A percentile compares a stretch with the other conserved stretches of the same genome.
Evolutionary conservation across 2,797 vertebrate genomes (phyloP).

Genomic region (Gallinago nigripennis): DNA sequence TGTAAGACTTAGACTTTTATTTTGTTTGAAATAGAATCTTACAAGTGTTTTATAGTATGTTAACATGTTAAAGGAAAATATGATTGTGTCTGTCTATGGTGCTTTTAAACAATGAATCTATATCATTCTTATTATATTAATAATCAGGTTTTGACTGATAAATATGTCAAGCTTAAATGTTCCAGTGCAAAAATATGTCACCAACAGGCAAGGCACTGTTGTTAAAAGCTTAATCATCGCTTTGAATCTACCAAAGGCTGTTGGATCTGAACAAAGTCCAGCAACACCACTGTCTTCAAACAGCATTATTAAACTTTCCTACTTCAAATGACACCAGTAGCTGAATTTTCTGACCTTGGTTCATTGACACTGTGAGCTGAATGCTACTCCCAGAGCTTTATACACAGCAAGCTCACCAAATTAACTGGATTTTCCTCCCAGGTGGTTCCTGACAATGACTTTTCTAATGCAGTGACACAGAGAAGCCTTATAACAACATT

Average conservation of each 20-base stretch:
- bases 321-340: conserved; percentile 15
- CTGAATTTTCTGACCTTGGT: conserved; percentile 28
- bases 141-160: neutral
- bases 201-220: neutral
- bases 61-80: neutral
- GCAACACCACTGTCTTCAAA: neutral
- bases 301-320: neutral
- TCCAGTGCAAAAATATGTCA: neutral
- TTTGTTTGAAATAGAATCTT: neutral
- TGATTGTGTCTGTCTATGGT: neutral
- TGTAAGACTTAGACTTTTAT: neutral
- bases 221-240: neutral
- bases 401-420: neutral
- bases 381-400: neutral
- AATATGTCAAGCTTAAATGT: neutral
- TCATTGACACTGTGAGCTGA: neutral
- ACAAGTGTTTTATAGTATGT: neutral
- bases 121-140: neutral
- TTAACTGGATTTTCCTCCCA: conserved; percentile 2
- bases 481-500: neutral
- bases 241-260: neutral
- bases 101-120: neutral
- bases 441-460: neutral
- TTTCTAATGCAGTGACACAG: neutral
- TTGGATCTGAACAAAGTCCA: neutral